A percentile compares a stretch with the other conserved stretches of the same genome.
These are phyloP conservation scores for Boulengerochromis microlepis DNA, from an alignment of 2,113 vertebrate genomes.

Conservation along the genomic window DNA sequence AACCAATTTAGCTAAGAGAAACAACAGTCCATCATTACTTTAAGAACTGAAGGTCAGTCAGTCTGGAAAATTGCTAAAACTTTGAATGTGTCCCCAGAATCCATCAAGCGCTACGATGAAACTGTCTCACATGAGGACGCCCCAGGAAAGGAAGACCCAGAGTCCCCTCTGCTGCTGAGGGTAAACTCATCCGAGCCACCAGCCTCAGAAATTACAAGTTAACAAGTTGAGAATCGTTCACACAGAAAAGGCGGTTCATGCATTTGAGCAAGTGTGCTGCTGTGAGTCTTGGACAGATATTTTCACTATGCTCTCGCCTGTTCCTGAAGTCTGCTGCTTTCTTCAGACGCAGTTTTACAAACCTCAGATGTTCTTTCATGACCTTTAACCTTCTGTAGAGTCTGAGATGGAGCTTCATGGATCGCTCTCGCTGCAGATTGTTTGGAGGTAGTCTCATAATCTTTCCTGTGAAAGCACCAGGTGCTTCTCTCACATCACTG, in stretches of 20 bases:
- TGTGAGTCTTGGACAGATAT: background rate
- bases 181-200: background rate
- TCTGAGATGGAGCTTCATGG: background rate
- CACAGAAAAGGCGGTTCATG: no score
- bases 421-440: background rate
- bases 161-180: background rate
- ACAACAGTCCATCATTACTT: rapidly evolving
- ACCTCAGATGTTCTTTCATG: background rate
- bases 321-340: background rate
- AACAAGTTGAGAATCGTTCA: no score
- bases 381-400: background rate
- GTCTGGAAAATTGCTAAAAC: background rate
- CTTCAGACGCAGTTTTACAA: background rate
- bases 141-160: background rate
- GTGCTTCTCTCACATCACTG: background rate
- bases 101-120: background rate
- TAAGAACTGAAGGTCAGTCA: background rate
- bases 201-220: background rate
- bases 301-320: background rate
- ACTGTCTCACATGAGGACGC: background rate
- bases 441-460: background rate
- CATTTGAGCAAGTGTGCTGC: background rate
- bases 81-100: background rate
- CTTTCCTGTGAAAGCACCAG: background rate
- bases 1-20: background rate